Percentiles rank a stretch among this genome's conserved stretches.
phyloP scores from a whole-genome alignment of 1,140 invertebrate species.

The Pachypeltis micranthus region DNA sequence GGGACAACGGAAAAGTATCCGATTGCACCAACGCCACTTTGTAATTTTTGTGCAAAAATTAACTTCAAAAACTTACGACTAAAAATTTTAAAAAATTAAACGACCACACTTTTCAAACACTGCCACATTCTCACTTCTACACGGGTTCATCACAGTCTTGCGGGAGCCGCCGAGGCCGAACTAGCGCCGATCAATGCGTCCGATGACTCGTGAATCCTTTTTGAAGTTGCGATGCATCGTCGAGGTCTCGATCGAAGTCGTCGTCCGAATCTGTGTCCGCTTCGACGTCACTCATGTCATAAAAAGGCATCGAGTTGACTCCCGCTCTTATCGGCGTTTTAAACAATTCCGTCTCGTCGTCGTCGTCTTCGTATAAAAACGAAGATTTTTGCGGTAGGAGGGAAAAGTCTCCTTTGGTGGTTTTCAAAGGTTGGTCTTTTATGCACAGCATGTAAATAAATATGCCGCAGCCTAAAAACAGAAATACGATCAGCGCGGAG shows the following conservation, averaged over 20 bases:
- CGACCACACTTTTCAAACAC: too few relatives aligned
- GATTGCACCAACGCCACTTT: too few relatives aligned
- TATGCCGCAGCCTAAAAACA: conserved; percentile 30
- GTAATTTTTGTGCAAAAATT: too few relatives aligned
- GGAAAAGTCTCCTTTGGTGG: conserved; percentile 35
- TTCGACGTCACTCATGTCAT: conserved; percentile 20
- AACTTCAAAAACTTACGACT: too few relatives aligned
- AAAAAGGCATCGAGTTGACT: conserved; percentile 19
- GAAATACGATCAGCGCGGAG: conserved; percentile 21
- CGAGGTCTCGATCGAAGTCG: conserved; percentile 1
- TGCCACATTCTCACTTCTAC: too few relatives aligned
- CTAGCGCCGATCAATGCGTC: too few relatives aligned
- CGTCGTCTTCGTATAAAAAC: conserved; percentile 41
- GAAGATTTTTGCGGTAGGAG: conserved; percentile 36
- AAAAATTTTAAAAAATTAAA: too few relatives aligned
- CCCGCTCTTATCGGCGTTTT: conserved; percentile 38
- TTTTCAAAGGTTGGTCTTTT: conserved; percentile 29
- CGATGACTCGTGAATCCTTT: neutral
- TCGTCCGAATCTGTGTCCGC: conserved; percentile 18
- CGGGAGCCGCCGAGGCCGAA: too few relatives aligned
- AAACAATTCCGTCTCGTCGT: conserved; percentile 50
- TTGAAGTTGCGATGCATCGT: conserved; percentile 12
- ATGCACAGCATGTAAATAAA: conserved; percentile 31
- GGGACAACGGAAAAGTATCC: too few relatives aligned
- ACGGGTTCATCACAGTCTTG: too few relatives aligned